Percentiles rank a stretch among this genome's conserved stretches.
phyloP scores from a whole-genome alignment of 2,113 vertebrate species.

The Manacus vitellinus region DNA sequence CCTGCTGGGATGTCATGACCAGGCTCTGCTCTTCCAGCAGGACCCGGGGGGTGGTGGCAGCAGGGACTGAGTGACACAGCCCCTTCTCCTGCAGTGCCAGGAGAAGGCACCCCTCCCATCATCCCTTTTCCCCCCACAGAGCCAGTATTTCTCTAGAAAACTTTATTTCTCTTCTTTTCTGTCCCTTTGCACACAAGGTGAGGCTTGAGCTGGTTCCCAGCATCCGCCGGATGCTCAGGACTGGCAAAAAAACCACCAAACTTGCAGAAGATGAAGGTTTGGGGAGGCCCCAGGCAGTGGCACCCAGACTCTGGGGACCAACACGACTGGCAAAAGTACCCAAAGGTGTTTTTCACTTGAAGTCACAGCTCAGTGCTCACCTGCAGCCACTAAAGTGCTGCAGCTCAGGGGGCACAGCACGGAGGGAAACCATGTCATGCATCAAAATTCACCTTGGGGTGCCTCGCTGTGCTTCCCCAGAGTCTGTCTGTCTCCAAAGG shows the following conservation, averaged over 20 bases:
- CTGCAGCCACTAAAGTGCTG: rapidly evolving
- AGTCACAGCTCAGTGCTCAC: constrained; percentile 8
- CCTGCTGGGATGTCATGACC: background rate
- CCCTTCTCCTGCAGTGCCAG: background rate
- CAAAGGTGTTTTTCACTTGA: background rate
- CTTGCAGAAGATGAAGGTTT: background rate
- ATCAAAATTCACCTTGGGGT: background rate
- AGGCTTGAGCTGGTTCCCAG: background rate
- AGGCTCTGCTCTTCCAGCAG: background rate
- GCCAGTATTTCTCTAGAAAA: background rate
- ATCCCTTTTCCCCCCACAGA: background rate
- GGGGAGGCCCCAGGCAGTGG: background rate
- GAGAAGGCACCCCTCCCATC: background rate
- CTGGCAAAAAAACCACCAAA: background rate
- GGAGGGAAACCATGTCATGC: background rate
- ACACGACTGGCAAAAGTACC: background rate
- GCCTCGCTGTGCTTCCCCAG: rapidly evolving
- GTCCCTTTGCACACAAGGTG: background rate
- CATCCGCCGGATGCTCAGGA: background rate
- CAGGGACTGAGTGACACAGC: background rate
- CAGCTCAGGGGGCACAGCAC: rapidly evolving
- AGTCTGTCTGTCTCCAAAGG: background rate
- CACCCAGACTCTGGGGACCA: background rate
- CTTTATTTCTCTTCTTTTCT: background rate
- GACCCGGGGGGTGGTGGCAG: background rate